A percentile compares a stretch with the other conserved stretches of the same genome.
These are phyloP conservation scores for Caenorhabditis zanzibari DNA, from an alignment of 2,888 invertebrate species.

Conservation along the genomic window DNA sequence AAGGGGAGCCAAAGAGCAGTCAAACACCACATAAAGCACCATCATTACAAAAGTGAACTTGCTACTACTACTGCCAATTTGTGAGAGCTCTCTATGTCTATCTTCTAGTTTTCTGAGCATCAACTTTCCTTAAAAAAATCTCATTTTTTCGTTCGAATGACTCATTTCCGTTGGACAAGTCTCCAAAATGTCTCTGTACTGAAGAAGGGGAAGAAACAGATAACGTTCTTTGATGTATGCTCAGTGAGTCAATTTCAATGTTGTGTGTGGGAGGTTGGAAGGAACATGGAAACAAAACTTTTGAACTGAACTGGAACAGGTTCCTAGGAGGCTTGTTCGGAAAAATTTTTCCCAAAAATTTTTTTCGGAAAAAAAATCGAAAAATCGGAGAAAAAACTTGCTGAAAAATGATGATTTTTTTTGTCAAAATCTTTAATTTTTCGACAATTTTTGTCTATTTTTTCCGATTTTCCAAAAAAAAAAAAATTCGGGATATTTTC, in stretches of 20 bases:
- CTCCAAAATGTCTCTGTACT: conserved; percentile 14
- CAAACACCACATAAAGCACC: background rate
- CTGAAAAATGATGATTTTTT: too few species aligned
- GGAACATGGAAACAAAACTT: conserved; percentile 20
- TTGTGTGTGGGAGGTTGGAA: background rate
- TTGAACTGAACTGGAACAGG: background rate
- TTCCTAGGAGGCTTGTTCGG: background rate
- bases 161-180: background rate
- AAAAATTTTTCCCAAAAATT: too few species aligned
- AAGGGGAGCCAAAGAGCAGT: background rate
- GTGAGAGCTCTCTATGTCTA: too few species aligned
- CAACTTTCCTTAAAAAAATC: too few species aligned
- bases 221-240: conserved; percentile 21
- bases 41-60: conserved; percentile 14
- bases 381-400: too few species aligned
- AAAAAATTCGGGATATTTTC: too few species aligned
- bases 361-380: too few species aligned
- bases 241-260: conserved; percentile 42
- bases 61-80: background rate
- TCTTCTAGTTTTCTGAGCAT: too few species aligned
- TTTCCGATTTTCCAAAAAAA: too few species aligned
- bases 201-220: conserved; percentile 2
- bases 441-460: too few species aligned
- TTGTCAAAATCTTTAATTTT: too few species aligned
- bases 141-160: background rate